phyloP scores from a whole-genome alignment of 2,888 invertebrate species.

The Meghimatium bilineatum region DNA sequence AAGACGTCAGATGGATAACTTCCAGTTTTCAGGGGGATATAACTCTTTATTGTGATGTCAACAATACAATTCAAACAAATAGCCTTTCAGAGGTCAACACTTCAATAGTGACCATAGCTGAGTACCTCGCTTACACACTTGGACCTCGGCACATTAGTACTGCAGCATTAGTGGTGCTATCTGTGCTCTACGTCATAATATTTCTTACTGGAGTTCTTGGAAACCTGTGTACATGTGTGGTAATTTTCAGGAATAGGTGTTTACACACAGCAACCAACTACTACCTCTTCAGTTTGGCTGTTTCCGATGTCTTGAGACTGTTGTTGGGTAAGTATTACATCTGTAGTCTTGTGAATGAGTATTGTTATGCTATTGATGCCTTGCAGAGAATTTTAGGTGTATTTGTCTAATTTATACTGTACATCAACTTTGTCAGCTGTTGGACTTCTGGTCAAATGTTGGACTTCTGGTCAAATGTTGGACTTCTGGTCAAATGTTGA shows the following conservation, averaged over 20 bases:
- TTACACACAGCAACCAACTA: slow-evolving; percentile 82
- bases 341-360: too few relatives aligned
- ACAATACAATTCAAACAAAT: background rate
- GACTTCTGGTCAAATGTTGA: too few relatives aligned
- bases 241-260: slow-evolving; percentile 68
- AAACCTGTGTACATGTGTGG: slow-evolving; percentile 71
- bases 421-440: too few relatives aligned
- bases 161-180: slow-evolving; percentile 62
- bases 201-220: slow-evolving; percentile 70
- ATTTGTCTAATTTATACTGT: too few relatives aligned
- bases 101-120: slow-evolving; percentile 28
- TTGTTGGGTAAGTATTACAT: slow-evolving; percentile 82
- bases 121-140: slow-evolving; percentile 36
- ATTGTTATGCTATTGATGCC: too few relatives aligned
- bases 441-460: too few relatives aligned
- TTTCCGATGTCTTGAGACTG: slow-evolving; percentile 88
- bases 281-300: slow-evolving; percentile 90
- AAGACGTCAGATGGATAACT: slow-evolving; percentile 26
- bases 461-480: too few relatives aligned
- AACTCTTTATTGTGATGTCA: slow-evolving; percentile 35
- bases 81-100: slow-evolving; percentile 41
- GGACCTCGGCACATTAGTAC: slow-evolving; percentile 52
- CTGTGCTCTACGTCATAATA: slow-evolving; percentile 64
- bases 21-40: slow-evolving; percentile 15
- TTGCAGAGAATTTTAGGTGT: too few relatives aligned